phyloP scores from a whole-genome alignment of 2,797 vertebrate species.

The Todus mexicanus region DNA sequence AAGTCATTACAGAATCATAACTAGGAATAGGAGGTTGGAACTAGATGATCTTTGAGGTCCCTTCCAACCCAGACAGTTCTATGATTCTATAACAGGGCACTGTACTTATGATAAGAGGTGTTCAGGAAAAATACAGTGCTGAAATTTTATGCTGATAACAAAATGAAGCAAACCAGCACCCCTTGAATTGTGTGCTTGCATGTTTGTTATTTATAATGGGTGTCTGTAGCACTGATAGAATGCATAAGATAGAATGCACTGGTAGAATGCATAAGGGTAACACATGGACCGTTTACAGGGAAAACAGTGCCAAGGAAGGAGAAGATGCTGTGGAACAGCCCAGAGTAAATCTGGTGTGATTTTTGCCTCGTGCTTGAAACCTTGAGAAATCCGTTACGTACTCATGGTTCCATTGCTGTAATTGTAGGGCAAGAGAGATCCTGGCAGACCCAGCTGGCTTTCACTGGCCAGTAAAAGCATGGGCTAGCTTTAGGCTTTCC shows the following conservation, averaged over 20 bases:
- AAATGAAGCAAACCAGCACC: not conserved
- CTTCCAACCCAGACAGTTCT: too few species aligned
- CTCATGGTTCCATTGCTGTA: not conserved
- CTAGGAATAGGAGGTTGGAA: too few species aligned
- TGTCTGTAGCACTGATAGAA: not conserved
- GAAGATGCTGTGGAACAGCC: not conserved
- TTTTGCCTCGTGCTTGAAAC: not conserved
- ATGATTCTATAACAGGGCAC: too few species aligned
- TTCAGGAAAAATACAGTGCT: not conserved
- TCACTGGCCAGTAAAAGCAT: not conserved
- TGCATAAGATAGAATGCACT: not conserved
- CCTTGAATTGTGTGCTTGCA: rapidly evolving
- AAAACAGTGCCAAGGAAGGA: not conserved
- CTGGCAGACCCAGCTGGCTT: not conserved
- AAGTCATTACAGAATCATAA: not conserved
- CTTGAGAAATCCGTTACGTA: not conserved
- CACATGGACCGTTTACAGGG: not conserved
- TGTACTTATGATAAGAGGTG: not conserved
- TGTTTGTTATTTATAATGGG: not conserved
- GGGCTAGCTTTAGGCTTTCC: not conserved
- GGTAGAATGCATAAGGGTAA: not conserved
- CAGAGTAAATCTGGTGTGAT: not conserved
- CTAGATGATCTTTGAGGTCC: too few species aligned
- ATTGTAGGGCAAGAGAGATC: not conserved
- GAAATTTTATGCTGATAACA: not conserved